Evolutionary conservation across 2,797 vertebrate species (phyloP), one percentile per base, ranked within the genome.

Genomic region (Selene dorsalis): DNA sequence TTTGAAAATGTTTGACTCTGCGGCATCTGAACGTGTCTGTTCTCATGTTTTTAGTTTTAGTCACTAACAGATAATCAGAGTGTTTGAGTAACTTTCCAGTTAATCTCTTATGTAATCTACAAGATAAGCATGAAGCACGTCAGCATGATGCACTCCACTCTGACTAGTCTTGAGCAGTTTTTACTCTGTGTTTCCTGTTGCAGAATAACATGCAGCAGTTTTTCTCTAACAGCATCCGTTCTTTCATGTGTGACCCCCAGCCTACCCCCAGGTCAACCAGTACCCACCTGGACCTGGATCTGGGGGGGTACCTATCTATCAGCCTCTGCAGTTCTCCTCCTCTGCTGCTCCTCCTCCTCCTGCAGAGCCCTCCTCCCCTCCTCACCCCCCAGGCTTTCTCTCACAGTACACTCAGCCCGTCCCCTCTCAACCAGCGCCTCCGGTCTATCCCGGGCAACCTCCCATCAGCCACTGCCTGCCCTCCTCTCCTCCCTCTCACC

Each of bases 301-400:
- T 81, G 97, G 96, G 89, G 96, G 94, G 80, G 92, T 93, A n/a
- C 79, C 95, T 84, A n/a, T 94, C 88, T 98, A 96, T 95, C 96
- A 95, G 77, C 95, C 96, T 91, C 95, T 95, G 79, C 96, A 96
- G 47, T 95, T 96, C 91, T 53, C 94, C 38, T 82, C 83, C 41
- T 74, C 96, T 69, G 91, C 95, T 74, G 77, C 92, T 11, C 13
- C 93, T 87, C 68, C 77, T 80, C 82, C 66, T 82, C 88, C 92
- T 80, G 90, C 94, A 67, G 90, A 95, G 91, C 93, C 95, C 22
- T 92, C 90, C 28, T 83, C 93, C 22, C 73, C 94, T 72, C 95
- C 96, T 74, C 86, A 93, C 12, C 94, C 90, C 76, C 89, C 94
- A 48, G 90, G 95, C 85, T 93, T 94, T 71, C 95, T 96, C 81